These are phyloP conservation scores for Pao palembangensis DNA, from an alignment of 2,113 vertebrate genomes.

Conservation along the genomic window DNA sequence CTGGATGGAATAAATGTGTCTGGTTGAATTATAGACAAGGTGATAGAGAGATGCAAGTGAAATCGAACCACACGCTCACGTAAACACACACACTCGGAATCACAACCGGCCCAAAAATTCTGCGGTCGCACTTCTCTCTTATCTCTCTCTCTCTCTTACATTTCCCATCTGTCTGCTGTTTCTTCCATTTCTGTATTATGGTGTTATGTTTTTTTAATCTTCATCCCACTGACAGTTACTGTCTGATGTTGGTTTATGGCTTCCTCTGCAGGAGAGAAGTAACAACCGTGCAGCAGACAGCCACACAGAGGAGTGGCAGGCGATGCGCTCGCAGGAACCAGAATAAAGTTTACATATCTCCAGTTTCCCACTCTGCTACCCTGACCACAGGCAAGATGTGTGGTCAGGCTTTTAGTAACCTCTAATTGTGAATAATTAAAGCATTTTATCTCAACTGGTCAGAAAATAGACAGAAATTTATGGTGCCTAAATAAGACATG, in stretches of 20 bases:
- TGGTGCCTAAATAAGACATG: not conserved
- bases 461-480: no score
- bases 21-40: not conserved
- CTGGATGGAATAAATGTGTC: constrained; percentile 11
- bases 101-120: no score
- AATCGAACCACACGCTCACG: no score
- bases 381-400: constrained; percentile 76
- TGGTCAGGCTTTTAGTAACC: no score
- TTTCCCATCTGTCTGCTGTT: constrained; percentile 3
- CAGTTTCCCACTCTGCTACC: constrained; percentile 77
- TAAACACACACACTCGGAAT: no score
- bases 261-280: constrained; percentile 71
- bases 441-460: no score
- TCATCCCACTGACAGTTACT: constrained; percentile 46
- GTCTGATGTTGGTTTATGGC: constrained; percentile 44
- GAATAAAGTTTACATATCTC: constrained; percentile 79
- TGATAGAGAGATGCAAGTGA: not conserved
- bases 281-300: constrained; percentile 56
- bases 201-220: not conserved
- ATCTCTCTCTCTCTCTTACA: not conserved
- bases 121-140: not conserved
- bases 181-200: constrained; percentile 4
- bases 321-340: constrained; percentile 80
- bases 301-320: constrained; percentile 67
- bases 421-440: no score